Conservation (phyloP, 2,797 vertebrate genomes). For the Philypnodon macrostomus region DNA sequence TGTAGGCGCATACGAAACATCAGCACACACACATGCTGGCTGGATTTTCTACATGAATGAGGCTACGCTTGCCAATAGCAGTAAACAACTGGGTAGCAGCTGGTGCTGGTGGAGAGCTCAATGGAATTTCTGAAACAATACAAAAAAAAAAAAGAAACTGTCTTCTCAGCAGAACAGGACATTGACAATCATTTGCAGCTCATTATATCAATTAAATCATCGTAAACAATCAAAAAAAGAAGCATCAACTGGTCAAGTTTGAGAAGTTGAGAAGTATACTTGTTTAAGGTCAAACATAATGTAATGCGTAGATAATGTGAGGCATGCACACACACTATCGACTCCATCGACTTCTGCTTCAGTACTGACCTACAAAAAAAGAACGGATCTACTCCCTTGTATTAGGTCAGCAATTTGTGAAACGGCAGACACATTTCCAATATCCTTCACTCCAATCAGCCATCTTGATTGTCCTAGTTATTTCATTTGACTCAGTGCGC, state of each 20-base stretch:
- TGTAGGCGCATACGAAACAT: slow-evolving; percentile 20
- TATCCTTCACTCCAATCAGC: slow-evolving; percentile 65
- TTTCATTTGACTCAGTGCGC: slow-evolving; percentile 55
- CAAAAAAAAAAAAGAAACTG: slow-evolving; percentile 24
- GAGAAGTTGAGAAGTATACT: slow-evolving; percentile 27
- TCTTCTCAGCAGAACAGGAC: slow-evolving; percentile 9
- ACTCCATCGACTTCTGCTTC: slow-evolving; percentile 55
- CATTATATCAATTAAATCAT: slow-evolving; percentile 34
- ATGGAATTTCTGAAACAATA: slow-evolving; percentile 33
- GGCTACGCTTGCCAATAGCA: slow-evolving; percentile 53
- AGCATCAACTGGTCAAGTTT: slow-evolving; percentile 25
- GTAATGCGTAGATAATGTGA: slow-evolving; percentile 61
- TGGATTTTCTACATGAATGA: slow-evolving; percentile 57
- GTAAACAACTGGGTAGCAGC: slow-evolving; percentile 70
- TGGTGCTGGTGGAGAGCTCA: slow-evolving; percentile 40
- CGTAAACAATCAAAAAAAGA: slow-evolving; percentile 9
- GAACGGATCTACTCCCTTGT: slow-evolving; percentile 51
- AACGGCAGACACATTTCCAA: slow-evolving; percentile 67
- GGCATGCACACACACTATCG: slow-evolving; percentile 11
- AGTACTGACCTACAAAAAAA: slow-evolving; percentile 67
- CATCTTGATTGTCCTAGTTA: slow-evolving; percentile 67
- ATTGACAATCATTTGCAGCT: slow-evolving; percentile 32
- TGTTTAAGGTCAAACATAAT: slow-evolving; percentile 58
- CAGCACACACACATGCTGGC: slow-evolving; percentile 43
- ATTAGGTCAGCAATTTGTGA: slow-evolving; percentile 71